Evolutionary conservation across 1,140 invertebrate genomes (phyloP), one percentile per base, ranked within the genome.

Genomic region (Drosophila sturtevanti): DNA sequence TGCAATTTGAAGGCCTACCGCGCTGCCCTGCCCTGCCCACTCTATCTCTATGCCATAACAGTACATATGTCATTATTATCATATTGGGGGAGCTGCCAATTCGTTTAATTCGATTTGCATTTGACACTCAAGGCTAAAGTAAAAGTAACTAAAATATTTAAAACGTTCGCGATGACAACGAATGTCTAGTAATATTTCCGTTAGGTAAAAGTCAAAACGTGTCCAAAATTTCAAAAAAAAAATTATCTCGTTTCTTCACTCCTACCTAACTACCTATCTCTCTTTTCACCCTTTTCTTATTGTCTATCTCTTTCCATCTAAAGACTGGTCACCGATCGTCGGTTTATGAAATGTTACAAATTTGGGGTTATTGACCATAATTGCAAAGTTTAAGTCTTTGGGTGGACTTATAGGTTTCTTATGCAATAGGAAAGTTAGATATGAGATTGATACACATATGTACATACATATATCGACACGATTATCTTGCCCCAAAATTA

Each of bases 361-460:
- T 81, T 87, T 87, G 81, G 82, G 81, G 81, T 86, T 86, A 87
- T 86, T 86, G 81, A 86, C 82, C 81, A 87, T 86, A 86, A 86
- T 86, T 74, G 77, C 81, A 85, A 11, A 51, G 24, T 44, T 52
- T 51, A 10, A 16, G 6, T 38, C 63, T 72, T 72, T 61, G 21
- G 74, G 66, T 10, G 54, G 44, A 16, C 41, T 44, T 77, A 62
- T 16, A 56, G 37, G 22, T 54, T 22, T 31, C 12, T 78, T 78
- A 68, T 60, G 74, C 68, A 77, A 81, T 16, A 21, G 0, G 37
- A 60, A 37, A 38, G 37, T 60, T 60, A 21, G 11, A 12, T 31
- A 14, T 16, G 22, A 24, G 4, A 24, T 24, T 24, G 22, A 24
- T 24, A n/a, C n/a, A n/a, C n/a, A n/a, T n/a, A n/a, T n/a, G n/a